phyloP scores from a whole-genome alignment of 2,797 vertebrate genomes.

The Simalia tracyae region DNA sequence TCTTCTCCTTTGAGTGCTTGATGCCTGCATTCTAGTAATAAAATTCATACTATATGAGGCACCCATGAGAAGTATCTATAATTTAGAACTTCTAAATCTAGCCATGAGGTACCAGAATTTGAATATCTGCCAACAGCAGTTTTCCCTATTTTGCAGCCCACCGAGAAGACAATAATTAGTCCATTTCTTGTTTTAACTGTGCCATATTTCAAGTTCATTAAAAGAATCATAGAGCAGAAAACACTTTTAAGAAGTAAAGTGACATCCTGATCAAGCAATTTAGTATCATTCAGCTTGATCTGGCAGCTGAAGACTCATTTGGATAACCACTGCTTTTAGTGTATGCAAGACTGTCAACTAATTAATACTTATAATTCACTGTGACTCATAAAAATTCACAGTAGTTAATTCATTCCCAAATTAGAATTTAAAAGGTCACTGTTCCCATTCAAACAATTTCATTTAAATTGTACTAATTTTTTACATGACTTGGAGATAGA shows the following conservation, averaged over 20 bases:
- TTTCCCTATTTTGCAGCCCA: conserved; percentile 28
- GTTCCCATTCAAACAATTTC: conserved; percentile 54
- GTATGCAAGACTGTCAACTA: conserved; percentile 45
- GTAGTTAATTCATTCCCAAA: conserved; percentile 61
- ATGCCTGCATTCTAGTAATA: conserved; percentile 23
- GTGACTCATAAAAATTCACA: conserved; percentile 65
- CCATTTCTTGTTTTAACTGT: not conserved
- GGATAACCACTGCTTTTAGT: conserved; percentile 49
- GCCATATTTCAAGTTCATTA: conserved; percentile 6
- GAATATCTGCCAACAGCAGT: conserved; percentile 1
- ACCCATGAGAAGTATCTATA: not conserved
- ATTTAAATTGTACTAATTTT: conserved; percentile 59
- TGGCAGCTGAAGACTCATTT: conserved; percentile 45
- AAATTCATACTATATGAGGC: conserved; percentile 7
- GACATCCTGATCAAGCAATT: conserved; percentile 30
- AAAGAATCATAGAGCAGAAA: not conserved
- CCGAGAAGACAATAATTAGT: conserved; percentile 1
- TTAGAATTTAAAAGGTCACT: conserved; percentile 64
- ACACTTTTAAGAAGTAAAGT: conserved; percentile 8
- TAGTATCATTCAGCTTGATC: conserved; percentile 37
- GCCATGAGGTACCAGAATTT: not conserved
- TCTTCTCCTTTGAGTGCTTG: not conserved
- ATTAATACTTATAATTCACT: conserved; percentile 66
- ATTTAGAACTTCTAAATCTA: not conserved
- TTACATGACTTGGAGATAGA: conserved; percentile 51